Conservation (phyloP, 2,113 vertebrate species). For the Vombatus ursinus region DNA sequence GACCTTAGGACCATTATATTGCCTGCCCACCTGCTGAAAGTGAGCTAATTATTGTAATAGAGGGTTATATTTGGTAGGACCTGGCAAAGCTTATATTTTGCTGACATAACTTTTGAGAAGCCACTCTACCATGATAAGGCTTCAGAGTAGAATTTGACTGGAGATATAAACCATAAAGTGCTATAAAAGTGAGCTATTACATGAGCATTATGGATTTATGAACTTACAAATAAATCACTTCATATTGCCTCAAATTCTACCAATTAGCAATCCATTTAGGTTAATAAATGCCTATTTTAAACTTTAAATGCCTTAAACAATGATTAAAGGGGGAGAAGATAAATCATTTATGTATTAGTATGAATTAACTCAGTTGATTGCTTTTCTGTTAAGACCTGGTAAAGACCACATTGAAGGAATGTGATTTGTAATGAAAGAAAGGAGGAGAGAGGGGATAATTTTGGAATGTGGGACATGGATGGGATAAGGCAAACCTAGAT, state of each 20-base stretch:
- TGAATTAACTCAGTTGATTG: not conserved
- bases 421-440: not conserved
- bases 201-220: not conserved
- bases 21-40: not conserved
- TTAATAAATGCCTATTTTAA: not conserved
- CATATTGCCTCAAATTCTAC: not conserved
- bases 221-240: not conserved
- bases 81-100: not conserved
- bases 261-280: not conserved
- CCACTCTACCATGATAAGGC: not conserved
- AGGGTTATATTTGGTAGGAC: not conserved
- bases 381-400: not conserved
- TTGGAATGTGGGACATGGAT: not conserved
- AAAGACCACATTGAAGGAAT: not conserved
- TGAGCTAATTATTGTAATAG: not conserved
- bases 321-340: not conserved
- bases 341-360: not conserved
- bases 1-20: not conserved
- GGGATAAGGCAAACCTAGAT: not conserved
- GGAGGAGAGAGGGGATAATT: not conserved
- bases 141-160: not conserved
- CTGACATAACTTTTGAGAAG: not conserved
- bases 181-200: not conserved
- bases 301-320: not conserved
- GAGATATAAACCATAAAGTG: not conserved